A percentile compares a stretch with the other conserved stretches of the same genome.
Conservation (phyloP, 1,140 invertebrate species). For the Anagrus nilaparvatae region DNA sequence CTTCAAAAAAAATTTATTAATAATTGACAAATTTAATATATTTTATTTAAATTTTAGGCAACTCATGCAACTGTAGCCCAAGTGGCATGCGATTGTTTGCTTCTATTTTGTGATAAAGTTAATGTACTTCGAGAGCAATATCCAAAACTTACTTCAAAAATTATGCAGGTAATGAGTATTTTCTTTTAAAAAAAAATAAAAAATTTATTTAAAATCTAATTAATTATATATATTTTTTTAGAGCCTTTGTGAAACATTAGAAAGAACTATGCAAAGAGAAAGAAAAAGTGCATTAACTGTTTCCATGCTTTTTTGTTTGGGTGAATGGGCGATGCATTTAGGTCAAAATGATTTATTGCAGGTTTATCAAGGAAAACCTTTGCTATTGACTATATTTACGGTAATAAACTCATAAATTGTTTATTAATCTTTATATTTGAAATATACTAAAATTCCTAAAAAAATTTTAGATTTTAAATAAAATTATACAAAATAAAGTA, state of each 20-base stretch:
- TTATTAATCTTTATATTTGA: conserved; percentile 18
- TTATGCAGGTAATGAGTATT: conserved; percentile 51
- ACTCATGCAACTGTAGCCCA: conserved; percentile 75
- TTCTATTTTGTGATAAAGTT: conserved; percentile 72
- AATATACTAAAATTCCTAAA: conserved; percentile 5
- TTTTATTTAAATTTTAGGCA: conserved; percentile 51
- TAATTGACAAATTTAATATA: conserved; percentile 9
- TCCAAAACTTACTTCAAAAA: conserved; percentile 65
- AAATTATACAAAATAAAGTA: conserved; percentile 34
- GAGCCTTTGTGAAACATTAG: conserved; percentile 50
- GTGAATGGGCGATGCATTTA: conserved; percentile 85
- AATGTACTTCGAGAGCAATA: conserved; percentile 61
- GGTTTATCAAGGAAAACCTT: conserved; percentile 41
- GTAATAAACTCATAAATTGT: conserved; percentile 27
- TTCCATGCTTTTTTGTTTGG: conserved; percentile 78
- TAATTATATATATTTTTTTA: conserved; percentile 23
- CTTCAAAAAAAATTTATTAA: no score
- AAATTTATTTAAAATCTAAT: conserved; percentile 2
- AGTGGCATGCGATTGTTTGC: conserved; percentile 76
- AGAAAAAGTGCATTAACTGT: conserved; percentile 55
- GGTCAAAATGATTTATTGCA: conserved; percentile 40
- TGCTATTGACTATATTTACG: conserved; percentile 53
- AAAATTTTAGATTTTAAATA: conserved; percentile 31
- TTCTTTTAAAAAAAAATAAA: not conserved
- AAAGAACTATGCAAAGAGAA: conserved; percentile 41